Base-by-base conservation (phyloP, 2,113 vertebrate genomes). In the Cebus imitator region DNA sequence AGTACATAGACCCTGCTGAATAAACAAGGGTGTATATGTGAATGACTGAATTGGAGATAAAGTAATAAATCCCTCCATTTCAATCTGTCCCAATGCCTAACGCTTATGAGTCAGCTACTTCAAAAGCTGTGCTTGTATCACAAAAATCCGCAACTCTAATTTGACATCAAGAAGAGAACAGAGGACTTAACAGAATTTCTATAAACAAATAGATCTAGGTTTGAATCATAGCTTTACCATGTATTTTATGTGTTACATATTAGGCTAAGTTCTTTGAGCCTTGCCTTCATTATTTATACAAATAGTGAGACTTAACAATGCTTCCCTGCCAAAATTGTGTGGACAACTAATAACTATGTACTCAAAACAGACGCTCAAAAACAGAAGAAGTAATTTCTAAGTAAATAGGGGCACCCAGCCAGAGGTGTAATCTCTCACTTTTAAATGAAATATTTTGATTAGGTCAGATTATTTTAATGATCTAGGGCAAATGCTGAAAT, bases 381-480 rank as follows among this genome's bases (percentile, higher is more conserved):
- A 83, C 27, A 37, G 27, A 87, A 91, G n/a, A 89, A 66, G 81
- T 9, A 40, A 66, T 30, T 57, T 87, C 66, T 81, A 43, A 72
- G 25, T 68, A 61, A 87, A 73, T 79, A 8, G 9, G 16, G 18
- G 91, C 35, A 95, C 23, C 32, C 25, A 78, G 11, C 11, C 14
- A 83, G 37, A 91, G 21, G 61, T 55, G 55, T 57, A 68, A 52
- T 73, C 48, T 55, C 37, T 90, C 12, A 66, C 23, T 96, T 95
- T 95, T 37, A 83, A 48, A 75, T 86, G n/a, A 96, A 93, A 61
- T 50, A 8, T 78, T 97, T 94, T 87, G 35, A 83, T 85, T 76
- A 52, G 32, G 57, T 90, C 20, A 91, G 55, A 79, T 95, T 72
- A 87, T 84, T 27, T 76, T 73, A 96, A 81, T 81, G 75, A 80